Percentiles rank a stretch among this genome's conserved stretches.
Evolutionary conservation across 2,797 vertebrate genomes (phyloP).

Genomic region (Acropternis orthonyx): DNA sequence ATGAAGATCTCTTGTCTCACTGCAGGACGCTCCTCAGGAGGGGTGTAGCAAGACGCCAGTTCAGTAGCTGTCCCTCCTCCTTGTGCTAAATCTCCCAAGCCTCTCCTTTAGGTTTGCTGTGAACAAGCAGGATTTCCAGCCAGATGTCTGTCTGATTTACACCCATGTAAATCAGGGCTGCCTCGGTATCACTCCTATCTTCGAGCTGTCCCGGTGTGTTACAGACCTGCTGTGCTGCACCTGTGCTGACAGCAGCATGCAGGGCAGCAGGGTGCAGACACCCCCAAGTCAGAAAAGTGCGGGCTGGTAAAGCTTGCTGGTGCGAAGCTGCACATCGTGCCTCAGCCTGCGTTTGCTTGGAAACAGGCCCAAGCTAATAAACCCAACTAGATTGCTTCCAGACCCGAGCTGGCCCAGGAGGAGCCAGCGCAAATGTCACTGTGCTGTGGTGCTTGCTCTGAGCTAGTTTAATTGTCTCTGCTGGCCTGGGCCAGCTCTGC

Average conservation of each 20-base stretch:
- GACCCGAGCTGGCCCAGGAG: conserved; percentile 11
- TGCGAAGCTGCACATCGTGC: neutral
- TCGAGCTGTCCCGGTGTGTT: neutral
- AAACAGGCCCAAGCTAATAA: conserved; percentile 52
- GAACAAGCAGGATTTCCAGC: neutral
- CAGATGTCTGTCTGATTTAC: neutral
- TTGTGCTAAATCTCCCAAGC: neutral
- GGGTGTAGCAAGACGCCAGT: neutral
- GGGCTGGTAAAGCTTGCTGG: neutral
- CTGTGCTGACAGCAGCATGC: neutral
- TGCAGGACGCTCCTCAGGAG: neutral
- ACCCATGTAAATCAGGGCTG: neutral
- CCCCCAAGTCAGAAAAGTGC: neutral
- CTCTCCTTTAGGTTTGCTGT: neutral
- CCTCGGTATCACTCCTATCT: neutral
- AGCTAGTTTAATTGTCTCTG: neutral
- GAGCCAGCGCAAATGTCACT: conserved; percentile 32
- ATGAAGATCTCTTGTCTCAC: neutral
- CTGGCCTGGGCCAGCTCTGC: neutral
- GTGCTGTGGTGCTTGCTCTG: neutral
- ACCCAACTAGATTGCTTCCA: conserved; percentile 48
- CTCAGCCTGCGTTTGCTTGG: neutral
- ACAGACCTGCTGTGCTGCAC: conserved; percentile 10
- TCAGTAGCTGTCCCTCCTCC: conserved; percentile 30
- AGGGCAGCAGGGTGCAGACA: neutral